Percentiles rank a stretch among this genome's conserved stretches.
Evolutionary conservation across 2,113 vertebrate genomes (phyloP).

Genomic region (Epinephelus fuscoguttatus): DNA sequence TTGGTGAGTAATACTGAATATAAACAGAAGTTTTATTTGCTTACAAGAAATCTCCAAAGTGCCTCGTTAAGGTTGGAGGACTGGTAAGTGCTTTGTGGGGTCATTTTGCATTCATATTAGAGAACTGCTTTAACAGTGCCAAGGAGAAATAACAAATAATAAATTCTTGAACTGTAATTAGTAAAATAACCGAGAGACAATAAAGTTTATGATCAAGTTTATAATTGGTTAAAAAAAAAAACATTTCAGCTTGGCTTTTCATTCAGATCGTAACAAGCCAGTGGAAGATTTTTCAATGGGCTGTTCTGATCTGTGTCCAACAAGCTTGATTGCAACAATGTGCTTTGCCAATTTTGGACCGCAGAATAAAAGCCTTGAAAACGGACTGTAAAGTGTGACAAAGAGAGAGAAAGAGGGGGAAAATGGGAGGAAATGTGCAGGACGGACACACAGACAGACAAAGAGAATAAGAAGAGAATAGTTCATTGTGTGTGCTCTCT

Average conservation of each 20-base stretch:
- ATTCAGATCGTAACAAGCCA: constrained; percentile 30
- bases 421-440: constrained; percentile 24
- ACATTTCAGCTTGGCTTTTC: constrained; percentile 14
- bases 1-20: not conserved
- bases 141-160: not conserved
- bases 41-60: not conserved
- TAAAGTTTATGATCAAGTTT: constrained; percentile 22
- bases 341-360: constrained; percentile 53
- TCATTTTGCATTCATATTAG: not conserved
- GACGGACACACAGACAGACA: constrained; percentile 43
- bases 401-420: constrained; percentile 34
- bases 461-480: constrained; percentile 60
- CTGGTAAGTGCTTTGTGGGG: not conserved
- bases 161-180: not conserved
- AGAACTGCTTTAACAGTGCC: not conserved
- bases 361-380: constrained; percentile 43
- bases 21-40: not conserved
- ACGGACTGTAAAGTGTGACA: constrained; percentile 49
- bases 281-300: constrained; percentile 42
- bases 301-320: constrained; percentile 63
- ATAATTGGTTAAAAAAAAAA: constrained; percentile 4
- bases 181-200: constrained; percentile 18
- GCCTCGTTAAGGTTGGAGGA: not conserved
- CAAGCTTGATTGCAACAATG: constrained; percentile 62
- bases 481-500: constrained; percentile 69